Evolutionary conservation across 2,797 vertebrate genomes (phyloP), one percentile per base, ranked within the genome.

Genomic region (Sebastes matsubarae): DNA sequence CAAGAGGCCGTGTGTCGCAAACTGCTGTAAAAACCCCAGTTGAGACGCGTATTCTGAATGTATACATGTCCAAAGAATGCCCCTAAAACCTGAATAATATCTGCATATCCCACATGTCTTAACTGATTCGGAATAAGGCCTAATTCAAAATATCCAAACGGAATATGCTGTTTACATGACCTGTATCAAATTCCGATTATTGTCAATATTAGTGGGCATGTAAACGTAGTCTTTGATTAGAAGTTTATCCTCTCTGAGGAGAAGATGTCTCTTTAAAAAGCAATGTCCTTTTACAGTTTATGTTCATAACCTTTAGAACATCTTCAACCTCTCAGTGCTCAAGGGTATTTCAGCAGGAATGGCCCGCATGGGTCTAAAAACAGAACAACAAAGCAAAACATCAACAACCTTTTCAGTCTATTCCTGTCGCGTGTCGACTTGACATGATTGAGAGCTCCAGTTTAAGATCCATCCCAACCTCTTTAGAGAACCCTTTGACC

Each of bases 161-260:
- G 16, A 50, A 50, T 50, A 50, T 50, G 42, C 42, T 0, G 16
- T 50, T 46, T 50, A 50, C 42, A 50, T 50, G 42, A 50, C 16
- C 16, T 0, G 7, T 50, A 50, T 50, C 46, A 50, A 50, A 50
- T 20, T 50, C 18, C 0, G 18, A 50, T 0, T 50, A 20, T 20
- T 20, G 46, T 50, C 46, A 50, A 20, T 50, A 50, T 50, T 50
- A 8, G 46, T 50, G 46, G 46, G 18, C 46, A 50, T 50, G 46
- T 50, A 50, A 50, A 50, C 46, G 18, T 20, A 50, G 46, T 50
- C 46, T 50, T 9, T 20, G 18, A 50, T 50, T 20, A 50, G 46
- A 20, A 8, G 16, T 50, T 50, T 50, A 20, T 50, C 46, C 1
- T 0, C 46, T 50, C 38, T 42, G 38, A 42, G 6, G 38, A 42